Percentiles rank a stretch among this genome's conserved stretches.
Conservation (phyloP, 2,797 vertebrate species). For the Cossypha caffra region DNA sequence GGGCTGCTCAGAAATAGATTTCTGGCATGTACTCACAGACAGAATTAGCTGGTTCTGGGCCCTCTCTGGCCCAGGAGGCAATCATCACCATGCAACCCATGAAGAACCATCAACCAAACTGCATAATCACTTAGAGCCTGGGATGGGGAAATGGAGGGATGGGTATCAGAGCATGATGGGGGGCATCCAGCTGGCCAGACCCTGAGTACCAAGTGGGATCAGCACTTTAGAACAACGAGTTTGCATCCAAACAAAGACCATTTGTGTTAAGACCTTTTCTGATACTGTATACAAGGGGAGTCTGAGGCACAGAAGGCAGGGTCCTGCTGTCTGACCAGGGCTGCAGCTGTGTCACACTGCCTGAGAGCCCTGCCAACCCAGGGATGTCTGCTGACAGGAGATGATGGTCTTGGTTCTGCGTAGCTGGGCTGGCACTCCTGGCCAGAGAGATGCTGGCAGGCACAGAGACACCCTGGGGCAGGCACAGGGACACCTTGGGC, state of each 20-base stretch:
- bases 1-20: neutral
- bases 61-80: neutral
- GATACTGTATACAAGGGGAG: neutral
- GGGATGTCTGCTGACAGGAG: accelerated
- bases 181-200: neutral
- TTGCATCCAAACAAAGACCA: neutral
- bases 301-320: neutral
- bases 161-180: neutral
- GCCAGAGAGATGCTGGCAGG: neutral
- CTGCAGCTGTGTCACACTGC: accelerated
- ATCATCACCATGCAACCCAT: accelerated
- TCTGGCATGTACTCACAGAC: neutral
- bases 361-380: neutral
- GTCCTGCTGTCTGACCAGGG: neutral
- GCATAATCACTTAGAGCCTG: neutral
- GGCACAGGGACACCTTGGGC: neutral
- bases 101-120: neutral
- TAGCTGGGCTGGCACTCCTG: neutral
- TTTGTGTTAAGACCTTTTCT: neutral
- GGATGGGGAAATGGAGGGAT: neutral
- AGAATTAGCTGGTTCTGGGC: neutral
- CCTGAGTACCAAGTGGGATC: accelerated
- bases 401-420: neutral
- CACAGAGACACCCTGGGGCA: neutral
- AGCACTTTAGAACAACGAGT: neutral